These are phyloP conservation scores for Eumerus sabulonum DNA, from an alignment of 2,888 invertebrate genomes.

Conservation along the genomic window DNA sequence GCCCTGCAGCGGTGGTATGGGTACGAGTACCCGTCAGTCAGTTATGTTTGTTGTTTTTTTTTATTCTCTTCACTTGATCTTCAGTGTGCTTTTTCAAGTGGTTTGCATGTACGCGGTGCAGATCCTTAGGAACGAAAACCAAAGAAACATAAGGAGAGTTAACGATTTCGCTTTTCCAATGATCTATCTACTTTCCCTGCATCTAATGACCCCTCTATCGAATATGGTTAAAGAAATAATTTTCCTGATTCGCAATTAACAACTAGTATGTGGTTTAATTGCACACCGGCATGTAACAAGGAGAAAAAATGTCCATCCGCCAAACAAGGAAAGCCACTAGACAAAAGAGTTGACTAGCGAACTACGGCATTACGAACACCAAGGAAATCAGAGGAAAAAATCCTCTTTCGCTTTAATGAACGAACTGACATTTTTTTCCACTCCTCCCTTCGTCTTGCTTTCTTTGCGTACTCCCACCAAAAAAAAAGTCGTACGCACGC, in stretches of 20 bases:
- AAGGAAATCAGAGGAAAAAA: conserved; percentile 24
- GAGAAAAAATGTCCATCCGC: not conserved
- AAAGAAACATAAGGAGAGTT: conserved; percentile 19
- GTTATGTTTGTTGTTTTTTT: conserved; percentile 29
- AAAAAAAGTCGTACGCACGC: conserved; percentile 27
- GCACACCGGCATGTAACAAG: conserved; percentile 18
- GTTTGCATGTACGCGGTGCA: conserved; percentile 24
- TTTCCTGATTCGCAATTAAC: conserved; percentile 48
- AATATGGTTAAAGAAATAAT: conserved; percentile 12
- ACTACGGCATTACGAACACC: conserved; percentile 4
- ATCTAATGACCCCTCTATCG: conserved; percentile 11
- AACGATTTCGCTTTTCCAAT: conserved; percentile 7
- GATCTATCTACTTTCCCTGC: conserved; percentile 24
- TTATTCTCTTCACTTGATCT: conserved; percentile 31
- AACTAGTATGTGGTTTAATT: conserved; percentile 58
- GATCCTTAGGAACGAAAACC: conserved; percentile 63
- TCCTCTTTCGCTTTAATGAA: conserved; percentile 63
- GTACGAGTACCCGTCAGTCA: conserved; percentile 1
- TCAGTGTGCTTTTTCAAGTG: conserved; percentile 7
- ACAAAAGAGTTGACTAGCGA: conserved; percentile 55
- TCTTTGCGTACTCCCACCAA: conserved; percentile 39
- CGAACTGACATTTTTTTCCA: conserved; percentile 43
- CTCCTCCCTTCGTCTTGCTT: conserved; percentile 1
- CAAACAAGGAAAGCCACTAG: not conserved
- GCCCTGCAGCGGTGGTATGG: conserved; percentile 53